Base-by-base conservation (phyloP, 2,113 vertebrate species). In the Mormyrus lacerda region DNA sequence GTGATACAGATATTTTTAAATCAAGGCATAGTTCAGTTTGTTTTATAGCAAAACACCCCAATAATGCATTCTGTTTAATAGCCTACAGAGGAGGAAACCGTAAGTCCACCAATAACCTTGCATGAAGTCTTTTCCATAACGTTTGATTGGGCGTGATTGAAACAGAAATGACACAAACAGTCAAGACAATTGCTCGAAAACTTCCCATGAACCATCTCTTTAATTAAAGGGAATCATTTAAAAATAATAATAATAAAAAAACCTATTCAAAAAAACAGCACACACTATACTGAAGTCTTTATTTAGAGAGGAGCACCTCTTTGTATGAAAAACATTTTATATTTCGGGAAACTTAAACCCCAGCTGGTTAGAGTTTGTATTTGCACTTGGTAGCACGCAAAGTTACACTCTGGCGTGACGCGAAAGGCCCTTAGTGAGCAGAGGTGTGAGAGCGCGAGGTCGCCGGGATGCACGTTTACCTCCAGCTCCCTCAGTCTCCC, bases 401-500 rank as follows among this genome's bases (percentile, higher is more conserved):
- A 17, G 27, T 31, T 31, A 1, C 13, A 39, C 13, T 35, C 27
- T 4, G 27, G 27, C 69, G 17, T 65, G 31, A 73, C 3, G 1
- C 31, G 2, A 39, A 3, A 42, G 35, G 35, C 13, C 73, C 73
- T 79, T 13, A 19, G 35, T 42, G 35, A 39, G n/a, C 35, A 3
- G 35, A 79, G 73, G 73, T 19, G 73, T 79, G 15, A 42, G 35
- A 42, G 17, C 0, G 17, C 35, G 1, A 17, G 0, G 73, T 42
- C 31, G 0, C 39, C 10, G 6, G 42, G 27, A 19, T 42, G 6
- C 39, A 24, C 31, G 0, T 61, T 0, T 88, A 96, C 96, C 96
- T 96, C 96, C 88, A 96, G 93, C 91, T 96, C 96, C 90, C 94
- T 93, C 58, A 97, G 93, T 61, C 96, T 92, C 91, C 95, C 96